phyloP scores from a whole-genome alignment of 2,797 vertebrate species.

The Anabas testudineus region DNA sequence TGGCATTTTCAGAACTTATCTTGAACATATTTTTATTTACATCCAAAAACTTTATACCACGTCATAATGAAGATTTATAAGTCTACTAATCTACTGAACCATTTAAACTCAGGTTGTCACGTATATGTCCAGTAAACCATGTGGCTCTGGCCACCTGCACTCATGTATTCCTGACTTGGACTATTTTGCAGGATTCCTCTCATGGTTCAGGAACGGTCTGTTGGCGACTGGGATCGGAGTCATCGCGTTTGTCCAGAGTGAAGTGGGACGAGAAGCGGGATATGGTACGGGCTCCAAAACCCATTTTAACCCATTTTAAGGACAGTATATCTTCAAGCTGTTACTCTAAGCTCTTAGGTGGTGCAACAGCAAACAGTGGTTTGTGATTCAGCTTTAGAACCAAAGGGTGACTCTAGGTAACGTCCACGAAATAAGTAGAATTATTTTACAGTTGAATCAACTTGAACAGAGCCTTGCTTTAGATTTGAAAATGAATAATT shows the following conservation, averaged over 20 bases:
- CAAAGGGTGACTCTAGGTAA: background rate
- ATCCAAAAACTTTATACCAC: background rate
- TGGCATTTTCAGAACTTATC: too few relatives aligned
- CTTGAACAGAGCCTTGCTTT: too few relatives aligned
- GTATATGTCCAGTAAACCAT: background rate
- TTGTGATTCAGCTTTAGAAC: background rate
- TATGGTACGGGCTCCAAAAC: slow-evolving; percentile 80
- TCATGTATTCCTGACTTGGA: slow-evolving; percentile 11
- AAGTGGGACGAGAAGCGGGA: slow-evolving; percentile 89
- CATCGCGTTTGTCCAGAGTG: slow-evolving; percentile 91
- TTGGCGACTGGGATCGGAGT: slow-evolving; percentile 90
- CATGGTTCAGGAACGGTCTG: slow-evolving; percentile 93
- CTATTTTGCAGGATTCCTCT: slow-evolving; percentile 87
- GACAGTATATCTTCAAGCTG: background rate
- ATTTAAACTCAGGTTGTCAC: too few relatives aligned
- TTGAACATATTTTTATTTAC: background rate
- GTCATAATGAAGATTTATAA: too few relatives aligned
- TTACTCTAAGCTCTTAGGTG: background rate
- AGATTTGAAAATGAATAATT: slow-evolving; percentile 40
- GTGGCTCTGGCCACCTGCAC: background rate
- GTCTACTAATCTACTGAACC: too few relatives aligned
- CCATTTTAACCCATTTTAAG: background rate
- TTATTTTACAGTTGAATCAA: background rate
- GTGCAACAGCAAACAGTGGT: background rate
- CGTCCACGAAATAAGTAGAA: background rate